Evolutionary conservation across 2,113 vertebrate species (phyloP).

Genomic region (Podarcis muralis): DNA sequence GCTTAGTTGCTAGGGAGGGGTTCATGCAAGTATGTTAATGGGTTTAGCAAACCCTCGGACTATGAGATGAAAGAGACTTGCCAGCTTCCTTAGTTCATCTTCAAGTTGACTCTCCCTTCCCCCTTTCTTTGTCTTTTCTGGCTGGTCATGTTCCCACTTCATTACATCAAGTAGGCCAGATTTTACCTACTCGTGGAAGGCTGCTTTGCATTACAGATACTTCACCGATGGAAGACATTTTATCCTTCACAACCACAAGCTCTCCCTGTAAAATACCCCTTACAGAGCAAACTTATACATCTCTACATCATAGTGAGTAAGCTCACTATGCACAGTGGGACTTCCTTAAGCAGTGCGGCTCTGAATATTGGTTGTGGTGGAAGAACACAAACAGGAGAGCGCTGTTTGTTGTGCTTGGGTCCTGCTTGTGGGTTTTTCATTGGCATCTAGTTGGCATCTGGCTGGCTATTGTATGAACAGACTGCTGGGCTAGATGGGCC

Average conservation of each 20-base stretch:
- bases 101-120: background rate
- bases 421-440: too few species aligned
- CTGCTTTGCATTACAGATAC: rapidly evolving
- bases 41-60: background rate
- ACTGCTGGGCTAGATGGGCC: too few species aligned
- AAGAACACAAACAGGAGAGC: too few species aligned
- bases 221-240: background rate
- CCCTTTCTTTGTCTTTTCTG: background rate
- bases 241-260: background rate
- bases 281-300: background rate
- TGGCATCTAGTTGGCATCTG: too few species aligned
- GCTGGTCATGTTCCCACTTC: background rate
- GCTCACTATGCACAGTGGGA: background rate
- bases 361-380: too few species aligned
- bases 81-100: background rate
- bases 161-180: background rate
- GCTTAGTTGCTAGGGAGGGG: background rate
- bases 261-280: background rate
- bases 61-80: background rate
- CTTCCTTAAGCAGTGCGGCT: background rate
- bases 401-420: too few species aligned
- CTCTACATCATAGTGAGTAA: background rate
- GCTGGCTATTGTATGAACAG: too few species aligned
- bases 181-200: background rate
- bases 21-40: background rate